These are phyloP conservation scores for Gnathonemus echidnorhynchus DNA, from an alignment of 2,113 vertebrate species.

Conservation along the genomic window DNA sequence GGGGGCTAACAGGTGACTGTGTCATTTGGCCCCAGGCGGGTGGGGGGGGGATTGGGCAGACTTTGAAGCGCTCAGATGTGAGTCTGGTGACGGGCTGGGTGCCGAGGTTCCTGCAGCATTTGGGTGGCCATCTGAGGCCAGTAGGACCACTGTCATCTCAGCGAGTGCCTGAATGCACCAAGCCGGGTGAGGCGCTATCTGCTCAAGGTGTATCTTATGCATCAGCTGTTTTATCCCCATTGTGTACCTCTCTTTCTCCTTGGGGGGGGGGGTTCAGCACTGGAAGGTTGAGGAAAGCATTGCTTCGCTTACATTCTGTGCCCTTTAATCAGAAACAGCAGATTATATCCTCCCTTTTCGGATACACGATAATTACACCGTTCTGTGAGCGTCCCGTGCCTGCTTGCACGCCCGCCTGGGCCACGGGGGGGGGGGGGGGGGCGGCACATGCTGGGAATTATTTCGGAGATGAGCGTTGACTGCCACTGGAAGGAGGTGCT, in stretches of 20 bases:
- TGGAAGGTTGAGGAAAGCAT: constrained; percentile 71
- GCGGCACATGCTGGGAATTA: constrained; percentile 56
- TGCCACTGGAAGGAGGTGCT: not conserved
- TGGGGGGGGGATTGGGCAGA: not conserved
- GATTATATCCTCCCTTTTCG: constrained; percentile 83
- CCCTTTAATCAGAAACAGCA: constrained; percentile 87
- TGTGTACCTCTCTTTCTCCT: not conserved
- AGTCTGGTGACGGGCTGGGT: not conserved
- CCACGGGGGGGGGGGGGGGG: constrained; percentile 24
- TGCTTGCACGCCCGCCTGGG: constrained; percentile 67
- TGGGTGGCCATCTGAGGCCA: not conserved
- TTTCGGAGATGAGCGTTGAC: constrained; percentile 38
- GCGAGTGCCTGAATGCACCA: not conserved
- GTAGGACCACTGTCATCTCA: not conserved
- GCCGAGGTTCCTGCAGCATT: not conserved
- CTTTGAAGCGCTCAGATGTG: not conserved
- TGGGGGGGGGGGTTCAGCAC: not conserved
- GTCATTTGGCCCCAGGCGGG: not conserved
- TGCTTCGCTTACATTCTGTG: constrained; percentile 61
- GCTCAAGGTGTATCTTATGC: not conserved
- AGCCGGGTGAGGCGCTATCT: not conserved
- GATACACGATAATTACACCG: constrained; percentile 88
- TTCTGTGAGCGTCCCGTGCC: constrained; percentile 69
- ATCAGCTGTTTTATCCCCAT: not conserved
- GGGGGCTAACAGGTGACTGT: not conserved